phyloP scores from a whole-genome alignment of 2,888 invertebrate species.

The Vesta saturnalis region DNA sequence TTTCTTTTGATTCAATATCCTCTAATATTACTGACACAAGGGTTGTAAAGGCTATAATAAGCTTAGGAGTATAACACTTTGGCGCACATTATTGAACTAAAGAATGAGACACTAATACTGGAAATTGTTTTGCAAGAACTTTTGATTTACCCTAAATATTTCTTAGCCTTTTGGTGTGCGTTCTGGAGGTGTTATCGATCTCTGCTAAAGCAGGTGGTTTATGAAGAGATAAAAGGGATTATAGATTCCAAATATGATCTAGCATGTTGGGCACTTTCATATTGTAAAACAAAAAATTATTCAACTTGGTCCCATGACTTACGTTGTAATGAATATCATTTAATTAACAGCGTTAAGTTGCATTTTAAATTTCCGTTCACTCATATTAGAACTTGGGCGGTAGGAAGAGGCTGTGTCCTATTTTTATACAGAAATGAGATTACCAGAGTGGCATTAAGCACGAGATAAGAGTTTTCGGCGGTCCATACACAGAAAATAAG shows the following conservation, averaged over 20 bases:
- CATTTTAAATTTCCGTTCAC: neutral
- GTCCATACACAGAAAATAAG: neutral
- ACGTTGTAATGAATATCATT: neutral
- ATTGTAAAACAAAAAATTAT: neutral
- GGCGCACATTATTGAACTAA: neutral
- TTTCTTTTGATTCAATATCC: neutral
- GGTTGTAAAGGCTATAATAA: neutral
- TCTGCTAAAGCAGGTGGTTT: neutral
- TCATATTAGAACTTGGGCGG: neutral
- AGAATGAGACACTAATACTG: neutral
- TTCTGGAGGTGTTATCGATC: neutral
- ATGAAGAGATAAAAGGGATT: neutral
- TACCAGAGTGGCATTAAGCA: too few species aligned
- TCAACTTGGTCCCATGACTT: neutral
- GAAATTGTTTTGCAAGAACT: neutral
- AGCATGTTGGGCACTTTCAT: neutral
- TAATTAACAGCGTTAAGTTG: neutral
- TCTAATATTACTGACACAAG: neutral
- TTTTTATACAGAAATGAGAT: neutral
- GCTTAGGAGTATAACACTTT: neutral
- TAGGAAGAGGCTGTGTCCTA: neutral
- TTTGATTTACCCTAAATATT: neutral
- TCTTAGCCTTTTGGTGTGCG: neutral
- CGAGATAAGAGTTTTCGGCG: neutral
- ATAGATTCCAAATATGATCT: neutral